Base-by-base conservation (phyloP, 1,140 invertebrate species). In the Luehdorfia chinensis region DNA sequence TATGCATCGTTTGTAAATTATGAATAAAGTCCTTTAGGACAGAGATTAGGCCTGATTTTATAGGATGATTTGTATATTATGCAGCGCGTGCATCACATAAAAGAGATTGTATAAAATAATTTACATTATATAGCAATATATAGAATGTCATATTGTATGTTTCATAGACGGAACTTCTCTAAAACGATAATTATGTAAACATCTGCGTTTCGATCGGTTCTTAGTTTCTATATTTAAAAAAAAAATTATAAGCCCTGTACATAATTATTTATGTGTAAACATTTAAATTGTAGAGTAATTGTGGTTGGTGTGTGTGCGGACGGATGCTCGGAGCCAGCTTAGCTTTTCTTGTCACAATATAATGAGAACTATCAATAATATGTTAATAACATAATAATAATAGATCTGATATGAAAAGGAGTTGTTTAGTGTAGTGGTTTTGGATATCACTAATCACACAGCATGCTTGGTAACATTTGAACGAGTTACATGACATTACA, bases 241-340 rank as follows among this genome's bases (percentile, higher is more conserved):
- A 63, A 34, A 43, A 43, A 43, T 21, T 43, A n/a, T 43, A 30
- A 28, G 25, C 19, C 9, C 39, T 68, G 57, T 72, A 72, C 43
- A 66, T 66, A 68, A 52, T 59, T 57, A 66, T 62, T 59, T 59
- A 63, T 66, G 32, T 58, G 50, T 58, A 53, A 47, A 47, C 41
- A 25, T 43, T 27, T 30, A 43, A 63, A 50, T 58, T 45, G 47
- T 62, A 58, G 59, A 47, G 39, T 50, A 47, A 46, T 47, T 21
- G 50, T 60, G 46, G 23, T 33, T n/a, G 15, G 36, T 11, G 30
- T 23, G 19, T 13, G 21, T 28, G 36, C 30, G 31, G 50, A 59
- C 44, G 50, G 36, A 53, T 50, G 50, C 30, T 47, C 43, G 47
- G 45, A 31, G 37, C 12, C 13, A 9, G 15, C 12, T 39, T 27